phyloP scores from a whole-genome alignment of 2,888 invertebrate genomes.

The Phengaris alcon region DNA sequence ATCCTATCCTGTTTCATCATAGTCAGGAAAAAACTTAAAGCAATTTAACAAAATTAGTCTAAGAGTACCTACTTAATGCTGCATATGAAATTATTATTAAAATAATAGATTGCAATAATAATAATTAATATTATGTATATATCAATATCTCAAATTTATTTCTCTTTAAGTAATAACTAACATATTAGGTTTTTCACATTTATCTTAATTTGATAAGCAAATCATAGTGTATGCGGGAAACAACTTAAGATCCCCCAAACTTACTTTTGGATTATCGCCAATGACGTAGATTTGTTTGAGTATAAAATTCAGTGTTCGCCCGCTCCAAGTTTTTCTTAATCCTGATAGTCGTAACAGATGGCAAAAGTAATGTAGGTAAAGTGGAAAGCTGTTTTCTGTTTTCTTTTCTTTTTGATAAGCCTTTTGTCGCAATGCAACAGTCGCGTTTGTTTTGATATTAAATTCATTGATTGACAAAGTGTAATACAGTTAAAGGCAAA shows the following conservation, averaged over 20 bases:
- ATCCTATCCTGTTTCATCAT: too few relatives aligned
- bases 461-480: background rate
- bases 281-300: slow-evolving; percentile 62
- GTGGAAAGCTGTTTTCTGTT: slow-evolving; percentile 20
- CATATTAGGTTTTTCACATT: background rate
- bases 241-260: slow-evolving; percentile 54
- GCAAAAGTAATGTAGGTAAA: slow-evolving; percentile 29
- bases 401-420: slow-evolving; percentile 1
- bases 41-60: too few relatives aligned
- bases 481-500: background rate
- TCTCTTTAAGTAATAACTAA: background rate
- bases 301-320: slow-evolving; percentile 60
- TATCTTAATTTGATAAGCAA: slow-evolving; percentile 35
- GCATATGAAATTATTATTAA: too few relatives aligned
- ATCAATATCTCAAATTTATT: background rate
- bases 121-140: too few relatives aligned
- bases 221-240: slow-evolving; percentile 47
- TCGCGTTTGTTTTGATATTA: background rate
- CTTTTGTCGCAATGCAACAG: slow-evolving; percentile 22
- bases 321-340: slow-evolving; percentile 36
- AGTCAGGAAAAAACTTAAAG: too few relatives aligned
- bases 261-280: slow-evolving; percentile 66
- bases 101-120: too few relatives aligned
- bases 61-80: too few relatives aligned
- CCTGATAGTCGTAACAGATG: slow-evolving; percentile 31